phyloP scores from a whole-genome alignment of 2,113 vertebrate genomes.

The Indicator indicator region DNA sequence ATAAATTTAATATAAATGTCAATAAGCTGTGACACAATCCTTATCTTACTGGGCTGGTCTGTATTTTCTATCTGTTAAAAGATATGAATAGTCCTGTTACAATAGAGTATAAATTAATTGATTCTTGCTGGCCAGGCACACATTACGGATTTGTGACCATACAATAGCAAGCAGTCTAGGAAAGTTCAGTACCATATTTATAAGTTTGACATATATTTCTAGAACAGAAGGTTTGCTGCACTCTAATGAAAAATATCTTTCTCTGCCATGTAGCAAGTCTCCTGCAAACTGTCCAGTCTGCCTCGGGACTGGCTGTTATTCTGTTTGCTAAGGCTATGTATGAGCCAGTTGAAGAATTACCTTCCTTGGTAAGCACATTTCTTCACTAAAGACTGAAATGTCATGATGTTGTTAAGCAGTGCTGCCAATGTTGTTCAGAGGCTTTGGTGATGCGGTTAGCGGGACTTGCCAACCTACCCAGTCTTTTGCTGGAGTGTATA shows the following conservation, averaged over 20 bases:
- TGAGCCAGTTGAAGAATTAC: conserved; percentile 79
- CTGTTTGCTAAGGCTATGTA: conserved; percentile 85
- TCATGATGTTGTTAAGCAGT: background rate
- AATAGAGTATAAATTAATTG: background rate
- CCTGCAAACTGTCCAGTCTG: conserved; percentile 88
- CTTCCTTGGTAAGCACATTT: conserved; percentile 82
- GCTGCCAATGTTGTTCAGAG: background rate
- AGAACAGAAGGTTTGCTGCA: background rate
- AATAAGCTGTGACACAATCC: background rate
- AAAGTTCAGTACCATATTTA: background rate
- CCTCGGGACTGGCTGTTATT: conserved; percentile 89
- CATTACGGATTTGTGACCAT: background rate
- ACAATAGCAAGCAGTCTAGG: background rate
- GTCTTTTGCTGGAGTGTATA: background rate
- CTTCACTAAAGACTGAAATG: background rate
- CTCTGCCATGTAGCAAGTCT: conserved; percentile 79
- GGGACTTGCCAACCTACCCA: background rate
- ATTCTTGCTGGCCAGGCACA: background rate
- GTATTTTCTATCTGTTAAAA: background rate
- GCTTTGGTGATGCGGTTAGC: background rate
- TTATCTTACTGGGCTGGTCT: background rate
- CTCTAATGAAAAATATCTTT: background rate
- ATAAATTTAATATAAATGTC: background rate
- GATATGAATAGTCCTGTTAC: background rate
- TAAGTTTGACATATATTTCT: background rate